Percentiles rank a stretch among this genome's conserved stretches.
Evolutionary conservation across 2,797 vertebrate species (phyloP).

Genomic region (Platalea minor): DNA sequence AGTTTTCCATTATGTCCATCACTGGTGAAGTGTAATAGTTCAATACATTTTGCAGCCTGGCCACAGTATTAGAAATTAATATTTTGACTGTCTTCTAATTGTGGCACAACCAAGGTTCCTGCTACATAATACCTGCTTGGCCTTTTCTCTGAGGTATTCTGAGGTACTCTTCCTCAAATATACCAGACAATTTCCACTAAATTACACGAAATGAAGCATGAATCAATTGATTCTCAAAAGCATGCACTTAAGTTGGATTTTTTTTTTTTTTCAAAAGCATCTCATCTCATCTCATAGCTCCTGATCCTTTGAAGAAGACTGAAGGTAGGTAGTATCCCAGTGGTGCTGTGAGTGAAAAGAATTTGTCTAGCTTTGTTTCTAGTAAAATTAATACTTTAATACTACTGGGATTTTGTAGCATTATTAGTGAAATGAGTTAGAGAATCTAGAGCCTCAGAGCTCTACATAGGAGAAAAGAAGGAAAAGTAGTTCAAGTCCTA

Average conservation of each 20-base stretch:
- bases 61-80: not conserved
- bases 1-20: not conserved
- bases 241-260: not conserved
- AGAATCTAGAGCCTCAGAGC: not conserved
- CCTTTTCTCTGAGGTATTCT: not conserved
- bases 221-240: not conserved
- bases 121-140: not conserved
- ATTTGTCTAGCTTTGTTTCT: not conserved
- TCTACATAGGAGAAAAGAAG: not conserved
- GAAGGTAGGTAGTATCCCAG: not conserved
- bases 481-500: not conserved
- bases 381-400: not conserved
- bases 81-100: not conserved
- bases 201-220: not conserved
- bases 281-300: not conserved
- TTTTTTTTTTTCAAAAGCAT: not conserved
- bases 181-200: not conserved
- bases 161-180: not conserved
- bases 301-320: not conserved
- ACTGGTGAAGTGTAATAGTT: not conserved
- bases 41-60: not conserved
- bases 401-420: not conserved
- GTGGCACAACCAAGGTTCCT: not conserved
- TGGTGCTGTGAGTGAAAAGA: not conserved
- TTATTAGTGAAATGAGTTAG: not conserved